Percentiles rank a stretch among this genome's conserved stretches.
phyloP scores from a whole-genome alignment of 2,113 vertebrate genomes.

The Ctenodactylus gundi region DNA sequence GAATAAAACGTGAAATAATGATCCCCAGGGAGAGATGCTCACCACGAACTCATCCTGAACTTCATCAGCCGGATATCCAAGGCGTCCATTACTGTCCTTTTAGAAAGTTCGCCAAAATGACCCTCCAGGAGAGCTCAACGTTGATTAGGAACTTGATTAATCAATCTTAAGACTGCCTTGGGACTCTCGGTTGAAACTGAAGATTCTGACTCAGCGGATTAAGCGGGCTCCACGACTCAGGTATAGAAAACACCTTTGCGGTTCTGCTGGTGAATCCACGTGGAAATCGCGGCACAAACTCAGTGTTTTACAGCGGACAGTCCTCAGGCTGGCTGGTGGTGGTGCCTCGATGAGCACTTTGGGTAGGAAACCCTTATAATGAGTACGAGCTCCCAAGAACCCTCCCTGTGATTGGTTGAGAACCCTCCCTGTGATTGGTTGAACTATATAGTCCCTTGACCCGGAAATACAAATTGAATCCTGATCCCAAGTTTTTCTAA shows the following conservation, averaged over 20 bases:
- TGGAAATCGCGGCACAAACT: neutral
- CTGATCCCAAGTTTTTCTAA: neutral
- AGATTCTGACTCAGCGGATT: neutral
- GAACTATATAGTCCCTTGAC: neutral
- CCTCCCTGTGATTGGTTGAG: no score
- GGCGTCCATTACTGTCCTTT: neutral
- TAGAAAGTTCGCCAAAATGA: neutral
- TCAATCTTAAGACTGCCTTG: neutral
- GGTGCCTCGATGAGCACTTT: neutral
- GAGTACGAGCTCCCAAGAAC: no score
- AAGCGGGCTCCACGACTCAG: neutral
- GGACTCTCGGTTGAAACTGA: neutral
- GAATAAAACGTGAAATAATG: neutral
- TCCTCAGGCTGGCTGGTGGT: no score
- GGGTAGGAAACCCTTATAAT: no score
- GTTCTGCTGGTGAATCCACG: neutral
- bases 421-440: neutral
- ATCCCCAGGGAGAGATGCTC: neutral
- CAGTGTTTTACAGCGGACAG: neutral
- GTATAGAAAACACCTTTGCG: neutral
- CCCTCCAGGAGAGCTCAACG: neutral
- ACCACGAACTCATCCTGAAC: neutral
- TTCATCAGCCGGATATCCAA: neutral
- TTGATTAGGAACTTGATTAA: neutral
- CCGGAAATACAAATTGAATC: neutral